phyloP scores from a whole-genome alignment of 2,113 vertebrate species.

The Tragelaphus strepsiceros region DNA sequence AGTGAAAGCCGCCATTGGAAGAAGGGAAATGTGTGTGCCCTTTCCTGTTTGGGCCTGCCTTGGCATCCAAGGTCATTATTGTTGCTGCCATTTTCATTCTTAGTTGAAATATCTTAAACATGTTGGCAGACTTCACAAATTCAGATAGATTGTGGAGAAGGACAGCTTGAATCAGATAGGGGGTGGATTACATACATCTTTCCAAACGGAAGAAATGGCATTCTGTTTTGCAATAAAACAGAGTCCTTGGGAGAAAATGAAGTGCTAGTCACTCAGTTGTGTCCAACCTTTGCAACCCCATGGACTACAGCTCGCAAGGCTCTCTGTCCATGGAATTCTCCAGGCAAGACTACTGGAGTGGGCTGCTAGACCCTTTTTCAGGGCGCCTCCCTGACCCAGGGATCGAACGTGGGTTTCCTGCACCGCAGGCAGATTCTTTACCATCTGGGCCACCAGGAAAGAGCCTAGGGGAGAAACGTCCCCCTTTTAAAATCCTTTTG shows the following conservation, averaged over 20 bases:
- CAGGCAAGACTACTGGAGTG: neutral
- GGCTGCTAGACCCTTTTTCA: neutral
- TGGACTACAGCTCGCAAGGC: neutral
- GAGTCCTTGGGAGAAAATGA: neutral
- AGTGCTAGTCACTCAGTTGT: neutral
- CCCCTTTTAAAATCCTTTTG: neutral
- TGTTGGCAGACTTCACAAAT: neutral
- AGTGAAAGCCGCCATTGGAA: neutral
- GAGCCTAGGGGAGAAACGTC: neutral
- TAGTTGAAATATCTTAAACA: neutral
- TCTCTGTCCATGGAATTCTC: neutral
- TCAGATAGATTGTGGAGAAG: neutral
- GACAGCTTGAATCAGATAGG: neutral
- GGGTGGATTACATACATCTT: neutral
- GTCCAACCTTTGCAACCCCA: neutral
- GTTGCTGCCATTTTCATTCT: neutral
- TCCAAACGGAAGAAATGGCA: neutral
- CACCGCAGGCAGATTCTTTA: neutral
- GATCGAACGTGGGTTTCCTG: neutral
- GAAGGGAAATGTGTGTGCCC: neutral
- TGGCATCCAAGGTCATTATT: neutral
- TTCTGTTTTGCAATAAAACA: neutral
- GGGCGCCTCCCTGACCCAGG: neutral
- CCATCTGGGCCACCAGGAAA: neutral
- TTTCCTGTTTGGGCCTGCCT: constrained; percentile 26